Percentiles rank a stretch among this genome's conserved stretches.
Evolutionary conservation across 1,140 invertebrate species (phyloP).

Genomic region (Zeugodacus cucurbitae): DNA sequence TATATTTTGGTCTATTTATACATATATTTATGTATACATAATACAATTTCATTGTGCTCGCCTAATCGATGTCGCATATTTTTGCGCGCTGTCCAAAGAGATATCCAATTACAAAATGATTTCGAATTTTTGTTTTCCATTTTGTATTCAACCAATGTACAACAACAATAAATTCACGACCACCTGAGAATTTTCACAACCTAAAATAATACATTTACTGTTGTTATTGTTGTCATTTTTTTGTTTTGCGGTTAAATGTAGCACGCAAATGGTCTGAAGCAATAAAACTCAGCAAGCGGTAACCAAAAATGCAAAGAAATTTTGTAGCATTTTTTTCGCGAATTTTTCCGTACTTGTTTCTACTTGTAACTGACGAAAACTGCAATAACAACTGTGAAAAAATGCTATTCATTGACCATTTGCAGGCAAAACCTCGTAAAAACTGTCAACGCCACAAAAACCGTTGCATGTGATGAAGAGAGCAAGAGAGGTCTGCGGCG

Average conservation of each 20-base stretch:
- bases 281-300: background rate
- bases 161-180: constrained; percentile 18
- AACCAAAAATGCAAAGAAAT: constrained; percentile 16
- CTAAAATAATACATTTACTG: background rate
- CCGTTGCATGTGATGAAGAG: background rate
- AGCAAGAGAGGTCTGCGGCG: background rate
- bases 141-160: background rate
- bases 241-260: background rate
- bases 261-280: background rate
- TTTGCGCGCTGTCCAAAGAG: background rate
- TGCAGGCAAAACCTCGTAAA: background rate
- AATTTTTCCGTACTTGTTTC: background rate
- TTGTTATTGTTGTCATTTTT: background rate
- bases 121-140: background rate
- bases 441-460: constrained; percentile 4
- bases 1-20: no score
- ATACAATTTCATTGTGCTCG: no score
- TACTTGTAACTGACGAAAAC: background rate
- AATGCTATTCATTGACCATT: background rate
- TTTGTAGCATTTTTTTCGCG: background rate
- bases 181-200: constrained; percentile 24
- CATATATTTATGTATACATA: no score
- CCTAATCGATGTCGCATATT: no score
- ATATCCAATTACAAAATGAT: background rate
- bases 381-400: constrained; percentile 4